phyloP scores from a whole-genome alignment of 2,888 invertebrate species.

The Cantharis nigra region DNA sequence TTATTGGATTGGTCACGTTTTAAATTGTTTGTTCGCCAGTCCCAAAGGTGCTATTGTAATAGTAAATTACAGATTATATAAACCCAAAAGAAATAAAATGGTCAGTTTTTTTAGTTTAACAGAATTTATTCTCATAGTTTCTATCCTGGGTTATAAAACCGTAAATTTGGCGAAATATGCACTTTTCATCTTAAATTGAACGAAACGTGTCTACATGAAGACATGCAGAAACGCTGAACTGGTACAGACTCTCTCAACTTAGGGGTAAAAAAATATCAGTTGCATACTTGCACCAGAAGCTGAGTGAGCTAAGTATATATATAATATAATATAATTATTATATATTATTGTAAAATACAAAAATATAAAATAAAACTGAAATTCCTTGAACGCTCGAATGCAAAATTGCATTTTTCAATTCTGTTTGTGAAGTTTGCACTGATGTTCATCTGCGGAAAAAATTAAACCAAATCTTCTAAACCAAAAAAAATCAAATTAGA shows the following conservation, averaged over 20 bases:
- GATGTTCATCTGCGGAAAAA: no score
- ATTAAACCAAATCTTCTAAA: no score
- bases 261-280: background rate
- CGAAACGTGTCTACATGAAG: background rate
- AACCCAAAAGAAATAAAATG: background rate
- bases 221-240: background rate
- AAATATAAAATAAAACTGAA: no score
- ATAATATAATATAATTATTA: no score
- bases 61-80: background rate
- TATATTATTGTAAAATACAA: no score
- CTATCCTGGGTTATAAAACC: background rate
- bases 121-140: background rate
- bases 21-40: background rate
- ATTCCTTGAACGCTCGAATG: no score
- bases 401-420: no score
- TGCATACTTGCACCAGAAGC: no score
- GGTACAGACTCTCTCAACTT: background rate
- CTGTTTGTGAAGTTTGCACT: no score
- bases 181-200: background rate
- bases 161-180: background rate
- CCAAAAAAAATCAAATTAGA: no score
- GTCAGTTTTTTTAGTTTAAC: background rate
- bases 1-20: background rate
- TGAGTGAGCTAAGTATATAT: no score
- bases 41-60: background rate